A percentile compares a stretch with the other conserved stretches of the same genome.
Evolutionary conservation across 2,888 invertebrate genomes (phyloP).

Genomic region (Ferdinandea cuprea): DNA sequence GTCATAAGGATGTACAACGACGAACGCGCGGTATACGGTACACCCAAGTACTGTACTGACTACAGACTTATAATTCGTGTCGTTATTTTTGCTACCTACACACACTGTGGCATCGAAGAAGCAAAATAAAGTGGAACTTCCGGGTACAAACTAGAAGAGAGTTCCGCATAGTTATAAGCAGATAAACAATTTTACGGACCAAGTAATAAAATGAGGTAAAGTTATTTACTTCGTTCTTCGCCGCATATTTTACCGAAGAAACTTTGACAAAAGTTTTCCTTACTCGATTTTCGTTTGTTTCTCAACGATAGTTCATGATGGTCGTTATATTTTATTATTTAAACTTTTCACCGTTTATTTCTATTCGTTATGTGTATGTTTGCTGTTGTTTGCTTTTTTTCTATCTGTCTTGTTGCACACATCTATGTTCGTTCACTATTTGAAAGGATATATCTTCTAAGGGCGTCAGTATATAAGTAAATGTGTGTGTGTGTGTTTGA

Average conservation of each 20-base stretch:
- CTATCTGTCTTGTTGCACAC: background rate
- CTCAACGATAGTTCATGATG: constrained; percentile 51
- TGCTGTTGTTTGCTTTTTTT: background rate
- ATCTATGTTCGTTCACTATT: constrained; percentile 18
- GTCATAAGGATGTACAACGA: constrained; percentile 44
- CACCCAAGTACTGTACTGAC: constrained; percentile 10
- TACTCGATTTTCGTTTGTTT: constrained; percentile 26
- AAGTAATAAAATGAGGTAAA: constrained; percentile 68
- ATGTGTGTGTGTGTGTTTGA: constrained; percentile 23
- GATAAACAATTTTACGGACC: constrained; percentile 72
- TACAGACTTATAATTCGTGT: background rate
- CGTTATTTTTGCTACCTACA: too few relatives aligned
- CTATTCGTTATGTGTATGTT: constrained; percentile 20
- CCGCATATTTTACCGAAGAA: constrained; percentile 72
- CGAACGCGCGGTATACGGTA: too few relatives aligned
- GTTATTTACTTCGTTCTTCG: constrained; percentile 61
- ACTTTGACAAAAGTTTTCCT: constrained; percentile 66
- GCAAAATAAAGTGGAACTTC: constrained; percentile 38
- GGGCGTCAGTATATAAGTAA: constrained; percentile 17
- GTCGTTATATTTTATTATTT: constrained; percentile 75
- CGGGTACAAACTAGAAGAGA: constrained; percentile 32
- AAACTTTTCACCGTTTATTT: constrained; percentile 70
- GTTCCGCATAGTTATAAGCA: constrained; percentile 60
- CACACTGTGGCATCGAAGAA: background rate
- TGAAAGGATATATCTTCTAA: too few relatives aligned